Base-by-base conservation (phyloP, 1,140 invertebrate genomes). In the Bactericera cockerelli region DNA sequence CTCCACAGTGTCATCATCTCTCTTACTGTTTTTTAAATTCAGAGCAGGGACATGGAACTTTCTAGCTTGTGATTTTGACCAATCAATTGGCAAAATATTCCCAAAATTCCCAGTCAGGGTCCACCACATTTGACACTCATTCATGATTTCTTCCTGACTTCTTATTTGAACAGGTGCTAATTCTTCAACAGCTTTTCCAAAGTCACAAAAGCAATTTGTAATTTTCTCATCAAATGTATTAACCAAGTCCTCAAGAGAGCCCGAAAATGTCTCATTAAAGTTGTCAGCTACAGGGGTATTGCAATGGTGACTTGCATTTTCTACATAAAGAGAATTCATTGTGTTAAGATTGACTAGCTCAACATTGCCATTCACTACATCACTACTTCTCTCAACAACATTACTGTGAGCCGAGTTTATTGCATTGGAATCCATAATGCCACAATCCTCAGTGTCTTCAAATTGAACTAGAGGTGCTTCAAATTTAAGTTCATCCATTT, bases 41-140 rank as follows among this genome's bases (percentile, higher is more conserved):
- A 97, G 76, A 21, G 89, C 84, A 56, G 89, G 88, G 73, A 96
- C 86, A 70, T 96, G 92, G 75, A 96, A 81, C 77, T 95, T 92
- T 66, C 93, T 80, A 31, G 93, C 86, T 70, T 93, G 95, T n/a
- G 92, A 93, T 77, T 98, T 96, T 49, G 91, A 94, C 93, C 95
- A 98, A 76, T 99, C 94, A 65, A 99, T 97, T 10, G 95, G 95
- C 53, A 98, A 78, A 70, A 98, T 95, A 74, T 97, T 98, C 33
- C 96, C 96, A 76, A 97, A 99, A 72, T 98, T 98, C 39, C 96
- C 95, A 16, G 96, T 99, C 62, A 99, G 89, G 25, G 96, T 99
- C 94, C 95, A 98, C 96, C 96, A 99, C 86, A 98, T 97, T 80
- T 98, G 95, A 83, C 93, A 98, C 77, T 98, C 93, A 73, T 91